Base-by-base conservation (phyloP, 2,888 invertebrate genomes). In the Drosophila meridiana region DNA sequence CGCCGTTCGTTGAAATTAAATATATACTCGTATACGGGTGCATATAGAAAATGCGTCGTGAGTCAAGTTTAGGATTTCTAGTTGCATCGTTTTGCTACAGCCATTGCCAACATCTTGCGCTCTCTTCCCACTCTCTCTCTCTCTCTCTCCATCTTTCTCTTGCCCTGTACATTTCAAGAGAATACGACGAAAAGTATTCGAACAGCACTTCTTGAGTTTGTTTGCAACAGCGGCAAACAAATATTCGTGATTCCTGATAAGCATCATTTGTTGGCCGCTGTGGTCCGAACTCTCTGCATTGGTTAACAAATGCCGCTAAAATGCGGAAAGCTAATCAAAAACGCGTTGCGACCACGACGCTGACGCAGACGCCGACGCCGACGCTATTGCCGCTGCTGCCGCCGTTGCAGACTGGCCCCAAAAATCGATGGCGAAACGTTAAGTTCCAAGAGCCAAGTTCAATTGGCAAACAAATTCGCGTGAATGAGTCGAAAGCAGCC, bases 221-320 rank as follows among this genome's bases (percentile, higher is more conserved):
- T 77, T 83, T 62, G 75, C 70, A 76, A 62, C 75, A 61, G 69
- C 83, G 66, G 75, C 82, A 88, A 92, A 91, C 92, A 92, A 92
- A 92, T 91, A 92, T 92, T 93, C 93, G 93, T 93, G 93, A 93
- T 92, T 91, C 90, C 91, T 91, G 93, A 93, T 93, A 92, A 93
- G 88, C 89, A 93, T 93, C 93, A 84, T 70, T 69, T 73, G 74
- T 67, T 73, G 80, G 65, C 45, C 57, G 81, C 68, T 74, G 80
- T 75, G 83, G 73, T 80, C 73, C 67, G 73, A 73, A 42, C 60
- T 70, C 65, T 65, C 57, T 62, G 69, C 66, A 64, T 58, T 72
- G 65, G 66, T 56, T 68, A 70, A 78, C 89, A 89, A 85, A 86
- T 82, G 88, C 89, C 79, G 85, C 78, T 90, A 83, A 88, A 91